Conservation (phyloP, 2,113 vertebrate genomes). For the Passer montanus region DNA sequence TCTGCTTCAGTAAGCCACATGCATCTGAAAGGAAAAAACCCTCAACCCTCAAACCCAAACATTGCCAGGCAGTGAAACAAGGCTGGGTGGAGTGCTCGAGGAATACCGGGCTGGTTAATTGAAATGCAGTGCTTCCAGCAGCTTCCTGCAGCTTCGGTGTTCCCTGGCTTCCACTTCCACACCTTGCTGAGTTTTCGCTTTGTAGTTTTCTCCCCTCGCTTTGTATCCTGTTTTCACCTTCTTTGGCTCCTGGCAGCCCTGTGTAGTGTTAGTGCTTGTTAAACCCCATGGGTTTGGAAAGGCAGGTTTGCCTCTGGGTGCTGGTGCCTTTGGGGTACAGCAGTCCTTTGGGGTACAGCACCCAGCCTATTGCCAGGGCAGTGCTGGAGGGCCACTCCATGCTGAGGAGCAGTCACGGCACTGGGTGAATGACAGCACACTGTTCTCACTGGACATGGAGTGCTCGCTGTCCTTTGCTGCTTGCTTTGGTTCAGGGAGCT, state of each 20-base stretch:
- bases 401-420: rapidly evolving
- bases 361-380: background rate
- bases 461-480: rapidly evolving
- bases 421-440: background rate
- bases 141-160: background rate
- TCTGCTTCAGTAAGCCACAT: background rate
- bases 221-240: background rate
- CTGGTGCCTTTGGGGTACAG: background rate
- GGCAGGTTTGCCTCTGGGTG: background rate
- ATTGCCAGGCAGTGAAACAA: background rate
- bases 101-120: background rate
- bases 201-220: background rate
- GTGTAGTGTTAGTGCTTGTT: background rate
- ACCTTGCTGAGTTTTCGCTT: background rate
- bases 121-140: background rate
- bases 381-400: rapidly evolving
- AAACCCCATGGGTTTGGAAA: background rate
- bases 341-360: background rate
- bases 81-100: background rate
- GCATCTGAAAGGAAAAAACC: background rate
- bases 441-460: rapidly evolving
- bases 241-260: background rate
- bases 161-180: background rate
- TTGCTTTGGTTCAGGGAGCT: rapidly evolving
- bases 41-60: background rate